Evolutionary conservation across 2,797 vertebrate species (phyloP), one percentile per base, ranked within the genome.

Genomic region (Apogon talboti): DNA sequence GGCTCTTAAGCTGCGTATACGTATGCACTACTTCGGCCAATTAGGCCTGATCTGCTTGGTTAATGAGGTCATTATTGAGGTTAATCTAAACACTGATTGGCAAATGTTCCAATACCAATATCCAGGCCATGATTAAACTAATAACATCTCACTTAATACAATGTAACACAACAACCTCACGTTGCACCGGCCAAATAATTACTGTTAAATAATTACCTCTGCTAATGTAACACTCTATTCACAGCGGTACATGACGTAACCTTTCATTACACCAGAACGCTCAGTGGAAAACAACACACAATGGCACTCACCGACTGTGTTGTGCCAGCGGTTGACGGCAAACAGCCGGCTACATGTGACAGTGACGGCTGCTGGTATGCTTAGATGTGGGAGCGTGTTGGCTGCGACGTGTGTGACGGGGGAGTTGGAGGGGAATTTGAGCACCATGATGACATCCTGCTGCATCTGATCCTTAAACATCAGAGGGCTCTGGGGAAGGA

Each of bases 391-490:
- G 65, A 99, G 94, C 0, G 98, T 99, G 91, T 99, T 99, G 87
- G 98, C 97, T 0, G 98, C 98, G 49, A 99, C 98, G 0, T 99
- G 98, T 2, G 98, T 99, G 81, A 99, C 98, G 0, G 98, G 98
- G 12, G 98, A 99, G 84, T 99, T 99, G 54, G 98, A 99, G 7
- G 98, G 98, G 78, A 99, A 99, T 94, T 99, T 99, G 71, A 99
- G 95, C 92, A 99, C 98, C 98, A 99, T 99, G 90, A 99, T 99
- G 85, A 99, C 98, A 62, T 99, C 98, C 92, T 99, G 98, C 91
- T 99, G 98, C 98, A 99, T 99, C 94, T 99, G 98, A 93, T 99
- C 98, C 94, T 99, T 99, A 94, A 99, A 99, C 98, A 99, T 99
- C 94, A 99, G 96, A 4, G 98, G 96, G 82, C 97, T 99, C 97